Evolutionary conservation across 2,888 invertebrate species (phyloP).

Genomic region (Leptinotarsa peninsularis): DNA sequence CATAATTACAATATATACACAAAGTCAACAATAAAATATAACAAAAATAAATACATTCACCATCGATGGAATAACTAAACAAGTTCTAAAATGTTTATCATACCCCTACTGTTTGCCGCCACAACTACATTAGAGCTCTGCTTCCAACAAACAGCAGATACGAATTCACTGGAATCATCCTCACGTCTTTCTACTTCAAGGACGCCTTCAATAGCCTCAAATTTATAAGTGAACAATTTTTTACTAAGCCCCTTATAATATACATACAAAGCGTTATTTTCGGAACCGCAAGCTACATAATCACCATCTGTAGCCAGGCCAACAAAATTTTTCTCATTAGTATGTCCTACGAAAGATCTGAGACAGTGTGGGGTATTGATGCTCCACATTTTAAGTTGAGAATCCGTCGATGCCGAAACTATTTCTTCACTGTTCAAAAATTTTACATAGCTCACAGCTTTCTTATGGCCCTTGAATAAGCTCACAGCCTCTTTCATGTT

Average conservation of each 20-base stretch:
- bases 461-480: slow-evolving; percentile 87
- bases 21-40: slow-evolving; percentile 16
- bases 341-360: slow-evolving; percentile 89
- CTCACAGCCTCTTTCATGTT: slow-evolving; percentile 84
- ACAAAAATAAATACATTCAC: slow-evolving; percentile 14
- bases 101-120: slow-evolving; percentile 94
- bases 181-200: slow-evolving; percentile 82
- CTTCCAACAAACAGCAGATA: slow-evolving; percentile 95
- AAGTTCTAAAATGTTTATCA: slow-evolving; percentile 88
- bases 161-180: slow-evolving; percentile 91
- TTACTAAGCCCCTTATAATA: slow-evolving; percentile 92
- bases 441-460: slow-evolving; percentile 95
- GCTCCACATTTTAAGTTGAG: slow-evolving; percentile 91
- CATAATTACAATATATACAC: slow-evolving; percentile 20
- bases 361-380: slow-evolving; percentile 81
- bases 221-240: slow-evolving; percentile 87
- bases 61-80: slow-evolving; percentile 65
- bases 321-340: slow-evolving; percentile 96
- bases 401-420: slow-evolving; percentile 93
- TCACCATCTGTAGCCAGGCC: slow-evolving; percentile 92
- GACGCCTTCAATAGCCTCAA: slow-evolving; percentile 84
- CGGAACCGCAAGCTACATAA: slow-evolving; percentile 94
- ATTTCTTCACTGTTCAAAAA: slow-evolving; percentile 87
- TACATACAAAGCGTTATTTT: slow-evolving; percentile 92
- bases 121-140: slow-evolving; percentile 86